Conservation (phyloP, 2,113 vertebrate species). For the Calonectris borealis region DNA sequence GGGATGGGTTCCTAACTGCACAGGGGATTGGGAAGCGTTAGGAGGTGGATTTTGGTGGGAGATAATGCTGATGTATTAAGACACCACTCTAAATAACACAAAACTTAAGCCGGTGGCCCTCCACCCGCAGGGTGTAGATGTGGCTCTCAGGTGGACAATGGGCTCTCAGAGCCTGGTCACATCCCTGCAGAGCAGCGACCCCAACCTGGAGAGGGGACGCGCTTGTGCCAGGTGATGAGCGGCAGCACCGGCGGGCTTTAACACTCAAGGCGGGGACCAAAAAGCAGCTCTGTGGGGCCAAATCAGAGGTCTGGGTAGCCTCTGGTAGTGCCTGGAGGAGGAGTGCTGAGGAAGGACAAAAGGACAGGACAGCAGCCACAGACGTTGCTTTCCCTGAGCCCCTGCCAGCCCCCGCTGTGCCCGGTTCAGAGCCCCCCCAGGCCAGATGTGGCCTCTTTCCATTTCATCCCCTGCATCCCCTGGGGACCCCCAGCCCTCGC, state of each 20-base stretch:
- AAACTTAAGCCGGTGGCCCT: background rate
- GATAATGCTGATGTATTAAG: background rate
- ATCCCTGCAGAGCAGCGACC: background rate
- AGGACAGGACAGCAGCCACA: background rate
- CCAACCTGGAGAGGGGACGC: background rate
- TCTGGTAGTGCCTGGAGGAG: background rate
- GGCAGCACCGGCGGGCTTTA: background rate
- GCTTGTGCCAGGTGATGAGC: background rate
- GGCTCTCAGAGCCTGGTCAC: background rate
- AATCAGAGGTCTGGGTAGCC: background rate
- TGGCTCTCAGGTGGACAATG: background rate
- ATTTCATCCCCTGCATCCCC: background rate
- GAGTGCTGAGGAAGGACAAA: background rate
- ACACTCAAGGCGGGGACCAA: background rate
- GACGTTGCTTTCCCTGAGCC: background rate
- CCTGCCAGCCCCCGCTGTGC: background rate
- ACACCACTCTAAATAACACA: background rate
- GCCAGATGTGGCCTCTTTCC: background rate
- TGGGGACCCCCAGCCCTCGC: background rate
- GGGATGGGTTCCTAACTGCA: background rate
- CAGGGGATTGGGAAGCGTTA: background rate
- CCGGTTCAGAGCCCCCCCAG: background rate
- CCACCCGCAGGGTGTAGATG: background rate
- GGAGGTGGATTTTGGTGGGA: background rate
- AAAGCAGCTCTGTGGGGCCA: background rate